Percentiles rank a stretch among this genome's conserved stretches.
phyloP scores from a whole-genome alignment of 1,140 invertebrate genomes.

The Manduca sexta region DNA sequence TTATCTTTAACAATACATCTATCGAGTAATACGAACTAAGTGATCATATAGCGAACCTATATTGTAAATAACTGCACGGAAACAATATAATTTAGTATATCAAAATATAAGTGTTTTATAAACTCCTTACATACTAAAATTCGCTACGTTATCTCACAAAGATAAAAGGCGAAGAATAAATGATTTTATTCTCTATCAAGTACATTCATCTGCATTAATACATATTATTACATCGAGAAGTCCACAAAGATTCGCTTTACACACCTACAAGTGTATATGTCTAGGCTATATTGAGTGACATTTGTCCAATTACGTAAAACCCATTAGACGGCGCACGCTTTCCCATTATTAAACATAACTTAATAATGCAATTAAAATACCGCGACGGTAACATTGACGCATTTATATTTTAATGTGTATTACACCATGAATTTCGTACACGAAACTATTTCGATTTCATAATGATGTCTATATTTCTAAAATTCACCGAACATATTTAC shows the following conservation, averaged over 20 bases:
- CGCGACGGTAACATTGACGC: background rate
- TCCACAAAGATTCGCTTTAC: background rate
- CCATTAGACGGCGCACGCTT: constrained; percentile 21
- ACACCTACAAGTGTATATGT: constrained; percentile 1
- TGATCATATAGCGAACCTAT: too few relatives aligned
- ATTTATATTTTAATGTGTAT: background rate
- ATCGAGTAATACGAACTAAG: too few relatives aligned
- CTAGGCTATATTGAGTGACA: constrained; percentile 2
- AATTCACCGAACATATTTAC: background rate
- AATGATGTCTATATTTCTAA: background rate
- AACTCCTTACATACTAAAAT: too few relatives aligned
- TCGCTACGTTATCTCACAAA: background rate
- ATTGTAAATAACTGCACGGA: too few relatives aligned
- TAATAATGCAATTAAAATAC: constrained; percentile 10
- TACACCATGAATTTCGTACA: background rate
- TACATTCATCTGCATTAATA: background rate
- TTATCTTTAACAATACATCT: too few relatives aligned
- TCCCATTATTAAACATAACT: constrained; percentile 12
- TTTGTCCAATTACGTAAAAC: constrained; percentile 15
- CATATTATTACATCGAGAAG: background rate
- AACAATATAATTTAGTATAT: too few relatives aligned
- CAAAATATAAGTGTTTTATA: too few relatives aligned
- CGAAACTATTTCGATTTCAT: background rate
- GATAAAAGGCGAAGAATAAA: background rate
- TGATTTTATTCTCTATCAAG: too few relatives aligned